A percentile compares a stretch with the other conserved stretches of the same genome.
Evolutionary conservation across 2,113 vertebrate genomes (phyloP).

Genomic region (Colistium nudipinnis): DNA sequence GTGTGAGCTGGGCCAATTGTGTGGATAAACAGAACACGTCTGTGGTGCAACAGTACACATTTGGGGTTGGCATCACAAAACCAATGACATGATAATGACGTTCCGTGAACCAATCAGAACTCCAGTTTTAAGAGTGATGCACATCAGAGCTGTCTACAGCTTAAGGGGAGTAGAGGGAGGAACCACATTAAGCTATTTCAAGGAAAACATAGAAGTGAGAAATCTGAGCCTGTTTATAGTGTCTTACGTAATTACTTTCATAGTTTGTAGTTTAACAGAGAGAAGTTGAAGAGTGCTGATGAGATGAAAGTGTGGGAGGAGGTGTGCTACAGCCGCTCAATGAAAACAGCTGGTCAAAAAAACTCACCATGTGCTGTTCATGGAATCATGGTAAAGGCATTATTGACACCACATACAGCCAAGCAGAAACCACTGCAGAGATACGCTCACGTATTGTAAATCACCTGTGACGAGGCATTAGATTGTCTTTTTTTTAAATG

Average conservation of each 20-base stretch:
- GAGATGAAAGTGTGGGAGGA: not conserved
- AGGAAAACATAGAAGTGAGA: no score
- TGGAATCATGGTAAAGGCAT: not conserved
- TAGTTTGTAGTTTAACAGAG: not conserved
- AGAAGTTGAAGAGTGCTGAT: not conserved
- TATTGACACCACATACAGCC: not conserved
- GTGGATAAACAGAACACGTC: not conserved
- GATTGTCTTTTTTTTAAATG: not conserved
- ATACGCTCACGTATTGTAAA: not conserved
- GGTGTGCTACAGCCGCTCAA: not conserved
- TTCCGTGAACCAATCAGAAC: no score
- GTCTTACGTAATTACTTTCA: not conserved
- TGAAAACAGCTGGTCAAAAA: not conserved
- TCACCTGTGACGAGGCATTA: not conserved
- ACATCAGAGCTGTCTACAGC: no score
- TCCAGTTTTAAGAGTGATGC: no score
- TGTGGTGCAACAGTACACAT: not conserved
- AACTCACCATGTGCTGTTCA: not conserved
- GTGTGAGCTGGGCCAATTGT: no score
- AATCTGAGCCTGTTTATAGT: not conserved
- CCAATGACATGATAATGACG: no score
- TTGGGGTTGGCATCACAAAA: no score
- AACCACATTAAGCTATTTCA: no score
- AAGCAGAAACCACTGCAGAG: not conserved
- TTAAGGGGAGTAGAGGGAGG: no score